These are phyloP conservation scores for Ellobium chinense DNA, from an alignment of 2,888 invertebrate species.

Conservation along the genomic window DNA sequence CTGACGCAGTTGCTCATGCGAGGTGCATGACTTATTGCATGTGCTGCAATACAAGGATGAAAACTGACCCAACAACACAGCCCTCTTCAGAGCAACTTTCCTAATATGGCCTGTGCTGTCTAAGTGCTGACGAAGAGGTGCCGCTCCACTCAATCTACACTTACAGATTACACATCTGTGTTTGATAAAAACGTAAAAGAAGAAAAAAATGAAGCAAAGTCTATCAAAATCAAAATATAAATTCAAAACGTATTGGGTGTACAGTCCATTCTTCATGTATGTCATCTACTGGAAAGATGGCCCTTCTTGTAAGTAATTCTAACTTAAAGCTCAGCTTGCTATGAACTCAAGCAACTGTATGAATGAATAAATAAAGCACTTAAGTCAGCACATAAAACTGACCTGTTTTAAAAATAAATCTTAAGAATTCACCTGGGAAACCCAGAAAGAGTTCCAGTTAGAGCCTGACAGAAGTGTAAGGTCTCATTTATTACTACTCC, in stretches of 20 bases:
- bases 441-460: too few species aligned
- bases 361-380: too few species aligned
- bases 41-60: conserved; percentile 47
- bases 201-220: background rate
- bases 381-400: too few species aligned
- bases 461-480: too few species aligned
- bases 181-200: background rate
- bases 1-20: conserved; percentile 41
- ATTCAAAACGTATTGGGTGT: background rate
- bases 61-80: background rate
- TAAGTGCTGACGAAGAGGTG: conserved; percentile 59
- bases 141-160: conserved; percentile 55
- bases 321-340: too few species aligned
- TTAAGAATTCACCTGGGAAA: too few species aligned
- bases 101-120: conserved; percentile 54
- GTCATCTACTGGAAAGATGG: too few species aligned
- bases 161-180: conserved; percentile 57
- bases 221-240: background rate
- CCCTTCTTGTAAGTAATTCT: too few species aligned
- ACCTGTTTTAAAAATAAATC: too few species aligned
- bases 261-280: too few species aligned
- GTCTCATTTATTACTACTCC: too few species aligned
- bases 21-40: conserved; percentile 54
- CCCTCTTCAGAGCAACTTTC: conserved; percentile 42
- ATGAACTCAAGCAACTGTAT: too few species aligned